A percentile compares a stretch with the other conserved stretches of the same genome.
phyloP scores from a whole-genome alignment of 1,140 invertebrate genomes.

The Oppia nitens region DNA sequence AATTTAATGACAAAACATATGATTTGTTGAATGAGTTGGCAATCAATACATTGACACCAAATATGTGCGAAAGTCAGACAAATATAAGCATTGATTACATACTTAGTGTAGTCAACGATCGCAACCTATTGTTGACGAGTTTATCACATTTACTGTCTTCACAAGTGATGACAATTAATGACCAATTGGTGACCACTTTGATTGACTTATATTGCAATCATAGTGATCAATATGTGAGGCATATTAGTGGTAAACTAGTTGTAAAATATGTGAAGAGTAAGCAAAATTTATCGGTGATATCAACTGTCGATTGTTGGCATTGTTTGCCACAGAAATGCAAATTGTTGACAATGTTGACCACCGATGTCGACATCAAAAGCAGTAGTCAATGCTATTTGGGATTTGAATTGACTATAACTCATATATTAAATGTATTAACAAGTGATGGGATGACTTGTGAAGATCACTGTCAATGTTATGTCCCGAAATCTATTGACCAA shows the following conservation, averaged over 20 bases:
- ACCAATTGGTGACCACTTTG: background rate
- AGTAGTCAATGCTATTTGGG: background rate
- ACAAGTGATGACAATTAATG: too few species aligned
- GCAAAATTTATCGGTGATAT: background rate
- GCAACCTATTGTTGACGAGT: too few species aligned
- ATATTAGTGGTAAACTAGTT: background rate
- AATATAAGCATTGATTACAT: too few species aligned
- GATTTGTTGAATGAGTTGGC: too few species aligned
- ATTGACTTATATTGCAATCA: background rate
- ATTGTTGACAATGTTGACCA: background rate
- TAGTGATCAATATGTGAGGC: background rate
- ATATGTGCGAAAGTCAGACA: too few species aligned
- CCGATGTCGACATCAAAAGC: background rate
- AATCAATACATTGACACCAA: too few species aligned
- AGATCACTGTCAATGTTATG: background rate
- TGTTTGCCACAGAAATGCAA: background rate
- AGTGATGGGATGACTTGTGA: background rate
- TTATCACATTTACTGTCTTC: background rate
- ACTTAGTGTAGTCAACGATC: too few species aligned
- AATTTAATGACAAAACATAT: too few species aligned
- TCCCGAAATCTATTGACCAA: background rate
- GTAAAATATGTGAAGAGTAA: background rate
- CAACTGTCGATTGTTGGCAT: background rate
- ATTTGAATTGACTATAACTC: background rate
- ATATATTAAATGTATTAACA: background rate